phyloP scores from a whole-genome alignment of 2,888 invertebrate genomes.

The Alitta virens region DNA sequence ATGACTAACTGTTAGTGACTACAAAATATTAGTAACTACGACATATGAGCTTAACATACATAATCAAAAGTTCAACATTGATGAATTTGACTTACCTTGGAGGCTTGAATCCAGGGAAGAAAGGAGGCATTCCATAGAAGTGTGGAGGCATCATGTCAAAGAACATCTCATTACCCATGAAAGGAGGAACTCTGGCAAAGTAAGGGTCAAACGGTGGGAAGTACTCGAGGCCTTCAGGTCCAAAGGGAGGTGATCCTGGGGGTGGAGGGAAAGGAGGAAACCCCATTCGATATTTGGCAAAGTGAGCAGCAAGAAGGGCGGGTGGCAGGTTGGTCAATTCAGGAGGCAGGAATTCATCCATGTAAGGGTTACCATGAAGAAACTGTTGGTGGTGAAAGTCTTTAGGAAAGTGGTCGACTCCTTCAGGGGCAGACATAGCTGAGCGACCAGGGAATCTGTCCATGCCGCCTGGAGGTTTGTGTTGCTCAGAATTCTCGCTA shows the following conservation, averaged over 20 bases:
- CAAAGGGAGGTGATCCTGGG: slow-evolving; percentile 4
- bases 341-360: slow-evolving; percentile 16
- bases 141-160: slow-evolving; percentile 30
- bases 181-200: slow-evolving; percentile 26
- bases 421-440: slow-evolving; percentile 4
- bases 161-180: slow-evolving; percentile 23
- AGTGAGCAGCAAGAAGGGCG: not conserved
- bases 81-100: slow-evolving; percentile 25
- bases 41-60: too few relatives aligned
- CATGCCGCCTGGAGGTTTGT: not conserved
- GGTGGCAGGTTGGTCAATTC: slow-evolving; percentile 15
- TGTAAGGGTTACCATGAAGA: slow-evolving; percentile 1
- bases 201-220: slow-evolving; percentile 19
- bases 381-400: slow-evolving; percentile 6
- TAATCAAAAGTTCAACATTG: too few relatives aligned
- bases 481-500: slow-evolving; percentile 1
- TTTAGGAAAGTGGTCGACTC: slow-evolving; percentile 14
- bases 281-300: slow-evolving; percentile 1
- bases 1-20: too few relatives aligned
- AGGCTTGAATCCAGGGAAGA: slow-evolving; percentile 30
- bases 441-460: slow-evolving; percentile 11
- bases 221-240: slow-evolving; percentile 17
- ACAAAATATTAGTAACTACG: too few relatives aligned
- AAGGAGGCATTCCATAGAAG: slow-evolving; percentile 29
- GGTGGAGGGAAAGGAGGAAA: slow-evolving; percentile 13